These are phyloP conservation scores for Kryptolebias ocellatus DNA, from an alignment of 2,797 vertebrate genomes.

Conservation along the genomic window DNA sequence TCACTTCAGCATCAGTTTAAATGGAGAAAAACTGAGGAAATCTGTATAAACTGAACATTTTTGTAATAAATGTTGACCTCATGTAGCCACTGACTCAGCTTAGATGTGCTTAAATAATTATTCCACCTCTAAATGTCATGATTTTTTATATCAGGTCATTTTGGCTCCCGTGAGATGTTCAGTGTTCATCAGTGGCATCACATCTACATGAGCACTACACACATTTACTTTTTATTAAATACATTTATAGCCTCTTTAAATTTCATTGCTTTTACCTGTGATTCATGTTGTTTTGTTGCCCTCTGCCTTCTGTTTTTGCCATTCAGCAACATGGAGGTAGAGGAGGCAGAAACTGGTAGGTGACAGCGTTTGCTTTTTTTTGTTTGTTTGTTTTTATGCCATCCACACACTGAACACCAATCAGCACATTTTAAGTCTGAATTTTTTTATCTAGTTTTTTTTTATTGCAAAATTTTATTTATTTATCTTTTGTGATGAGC, in stretches of 20 bases:
- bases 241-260: background rate
- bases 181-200: background rate
- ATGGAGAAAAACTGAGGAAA: constrained; percentile 33
- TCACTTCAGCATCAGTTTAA: constrained; percentile 14
- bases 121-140: constrained; percentile 19
- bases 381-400: background rate
- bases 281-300: constrained; percentile 8
- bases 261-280: background rate
- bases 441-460: background rate
- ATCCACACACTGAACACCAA: too few relatives aligned
- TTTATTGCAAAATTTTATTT: background rate
- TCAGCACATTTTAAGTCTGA: background rate
- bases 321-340: constrained; percentile 83
- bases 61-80: constrained; percentile 18
- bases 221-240: background rate
- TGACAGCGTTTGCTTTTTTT: constrained; percentile 23
- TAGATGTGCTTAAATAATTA: background rate
- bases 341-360: constrained; percentile 80
- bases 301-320: constrained; percentile 52
- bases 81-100: constrained; percentile 4
- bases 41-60: constrained; percentile 17
- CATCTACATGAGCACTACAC: background rate
- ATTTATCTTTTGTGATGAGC: background rate
- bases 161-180: background rate
- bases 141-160: constrained; percentile 10